phyloP scores from a whole-genome alignment of 2,113 vertebrate genomes.

The Pterocles orientalis region DNA sequence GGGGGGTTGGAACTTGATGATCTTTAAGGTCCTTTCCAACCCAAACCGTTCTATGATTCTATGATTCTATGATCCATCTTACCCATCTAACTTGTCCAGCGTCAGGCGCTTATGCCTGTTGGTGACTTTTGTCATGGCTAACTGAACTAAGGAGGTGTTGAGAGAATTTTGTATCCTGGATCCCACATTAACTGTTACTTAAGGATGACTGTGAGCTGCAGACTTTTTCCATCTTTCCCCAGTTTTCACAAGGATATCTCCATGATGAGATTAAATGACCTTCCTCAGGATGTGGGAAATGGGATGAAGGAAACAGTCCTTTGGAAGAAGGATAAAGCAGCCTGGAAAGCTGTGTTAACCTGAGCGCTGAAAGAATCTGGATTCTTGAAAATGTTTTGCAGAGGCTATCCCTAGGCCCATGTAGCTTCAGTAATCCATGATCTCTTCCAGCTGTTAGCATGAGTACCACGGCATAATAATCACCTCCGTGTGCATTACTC shows the following conservation, averaged over 20 bases:
- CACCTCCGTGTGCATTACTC: conserved; percentile 48
- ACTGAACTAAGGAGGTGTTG: background rate
- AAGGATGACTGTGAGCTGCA: background rate
- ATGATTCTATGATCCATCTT: background rate
- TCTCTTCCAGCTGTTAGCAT: conserved; percentile 69
- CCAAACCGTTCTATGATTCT: no score
- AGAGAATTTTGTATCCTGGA: background rate
- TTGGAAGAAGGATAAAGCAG: conserved; percentile 12
- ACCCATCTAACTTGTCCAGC: background rate
- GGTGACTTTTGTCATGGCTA: conserved; percentile 1
- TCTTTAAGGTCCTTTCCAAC: no score
- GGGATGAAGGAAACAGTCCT: background rate
- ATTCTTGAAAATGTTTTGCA: conserved; percentile 47
- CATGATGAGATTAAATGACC: background rate
- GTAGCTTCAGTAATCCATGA: conserved; percentile 44
- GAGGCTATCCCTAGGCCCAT: conserved; percentile 40
- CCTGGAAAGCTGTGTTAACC: background rate
- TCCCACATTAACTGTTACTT: background rate
- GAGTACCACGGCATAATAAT: conserved; percentile 15
- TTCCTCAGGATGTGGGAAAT: background rate
- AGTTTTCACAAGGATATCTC: background rate
- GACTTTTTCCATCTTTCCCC: background rate
- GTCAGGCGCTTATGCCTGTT: background rate
- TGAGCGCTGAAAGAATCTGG: conserved; percentile 29
- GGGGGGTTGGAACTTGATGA: no score